phyloP scores from a whole-genome alignment of 2,113 vertebrate species.

The Stomatorhinus ivindoensis region DNA sequence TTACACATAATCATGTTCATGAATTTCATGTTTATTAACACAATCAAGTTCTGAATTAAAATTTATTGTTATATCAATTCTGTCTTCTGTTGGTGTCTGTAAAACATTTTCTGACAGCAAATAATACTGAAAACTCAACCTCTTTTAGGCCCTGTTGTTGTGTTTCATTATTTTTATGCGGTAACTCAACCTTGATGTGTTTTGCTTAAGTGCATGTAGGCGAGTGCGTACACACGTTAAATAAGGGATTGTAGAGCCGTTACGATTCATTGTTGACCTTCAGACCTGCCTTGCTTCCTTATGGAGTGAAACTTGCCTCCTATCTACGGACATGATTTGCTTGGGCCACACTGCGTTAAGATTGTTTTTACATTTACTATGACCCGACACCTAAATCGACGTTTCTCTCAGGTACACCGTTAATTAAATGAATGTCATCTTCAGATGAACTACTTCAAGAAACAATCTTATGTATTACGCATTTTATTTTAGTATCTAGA shows the following conservation, averaged over 20 bases:
- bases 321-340: constrained; percentile 16
- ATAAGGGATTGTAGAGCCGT: constrained; percentile 19
- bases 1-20: background rate
- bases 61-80: background rate
- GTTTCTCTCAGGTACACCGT: background rate
- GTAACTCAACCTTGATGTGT: background rate
- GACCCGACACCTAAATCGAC: background rate
- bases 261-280: constrained; percentile 37
- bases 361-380: background rate
- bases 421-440: background rate
- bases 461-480: background rate
- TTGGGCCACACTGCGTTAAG: background rate
- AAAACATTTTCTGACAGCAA: background rate
- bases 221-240: background rate
- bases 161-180: background rate
- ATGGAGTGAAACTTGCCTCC: constrained; percentile 25
- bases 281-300: constrained; percentile 40
- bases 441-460: background rate
- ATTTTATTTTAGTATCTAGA: background rate
- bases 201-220: background rate
- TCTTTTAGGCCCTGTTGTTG: background rate
- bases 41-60: background rate
- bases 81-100: background rate
- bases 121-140: background rate
- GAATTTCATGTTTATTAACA: background rate